phyloP scores from a whole-genome alignment of 1,140 invertebrate species.

The Pararge aegeria region DNA sequence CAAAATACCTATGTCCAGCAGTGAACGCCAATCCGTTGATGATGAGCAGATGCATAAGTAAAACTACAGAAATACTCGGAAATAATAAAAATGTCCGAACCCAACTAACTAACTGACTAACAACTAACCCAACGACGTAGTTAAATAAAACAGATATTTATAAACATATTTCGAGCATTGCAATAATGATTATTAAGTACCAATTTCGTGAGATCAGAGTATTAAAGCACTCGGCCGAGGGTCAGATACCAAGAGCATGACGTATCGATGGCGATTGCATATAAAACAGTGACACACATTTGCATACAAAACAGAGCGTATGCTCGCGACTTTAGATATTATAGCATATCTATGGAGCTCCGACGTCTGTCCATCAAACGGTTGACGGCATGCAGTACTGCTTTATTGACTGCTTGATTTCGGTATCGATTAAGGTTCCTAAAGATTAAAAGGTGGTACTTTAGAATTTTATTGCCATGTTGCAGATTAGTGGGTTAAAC shows the following conservation, averaged over 20 bases:
- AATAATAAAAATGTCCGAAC: too few species aligned
- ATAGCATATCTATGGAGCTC: slow-evolving; percentile 63
- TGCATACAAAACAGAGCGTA: slow-evolving; percentile 67
- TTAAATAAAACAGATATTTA: too few species aligned
- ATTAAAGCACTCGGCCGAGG: background rate
- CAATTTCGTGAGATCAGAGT: background rate
- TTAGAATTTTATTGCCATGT: background rate
- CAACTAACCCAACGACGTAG: too few species aligned
- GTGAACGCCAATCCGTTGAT: too few species aligned
- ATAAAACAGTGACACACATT: slow-evolving; percentile 41
- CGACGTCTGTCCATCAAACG: slow-evolving; percentile 60
- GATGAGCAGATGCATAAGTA: too few species aligned
- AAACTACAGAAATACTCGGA: too few species aligned
- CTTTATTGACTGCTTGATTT: slow-evolving; percentile 46
- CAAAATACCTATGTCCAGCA: too few species aligned
- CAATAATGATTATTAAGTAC: too few species aligned
- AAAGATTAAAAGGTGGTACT: background rate
- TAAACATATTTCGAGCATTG: too few species aligned
- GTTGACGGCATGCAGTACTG: slow-evolving; percentile 45
- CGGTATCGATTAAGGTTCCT: slow-evolving; percentile 21
- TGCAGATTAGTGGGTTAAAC: background rate
- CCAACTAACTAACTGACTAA: too few species aligned
- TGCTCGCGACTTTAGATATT: slow-evolving; percentile 52
- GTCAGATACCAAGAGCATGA: slow-evolving; percentile 22
- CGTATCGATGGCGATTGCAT: slow-evolving; percentile 3